Evolutionary conservation across 2,113 vertebrate genomes (phyloP), one percentile per base, ranked within the genome.

Genomic region (Prionailurus viverrinus): DNA sequence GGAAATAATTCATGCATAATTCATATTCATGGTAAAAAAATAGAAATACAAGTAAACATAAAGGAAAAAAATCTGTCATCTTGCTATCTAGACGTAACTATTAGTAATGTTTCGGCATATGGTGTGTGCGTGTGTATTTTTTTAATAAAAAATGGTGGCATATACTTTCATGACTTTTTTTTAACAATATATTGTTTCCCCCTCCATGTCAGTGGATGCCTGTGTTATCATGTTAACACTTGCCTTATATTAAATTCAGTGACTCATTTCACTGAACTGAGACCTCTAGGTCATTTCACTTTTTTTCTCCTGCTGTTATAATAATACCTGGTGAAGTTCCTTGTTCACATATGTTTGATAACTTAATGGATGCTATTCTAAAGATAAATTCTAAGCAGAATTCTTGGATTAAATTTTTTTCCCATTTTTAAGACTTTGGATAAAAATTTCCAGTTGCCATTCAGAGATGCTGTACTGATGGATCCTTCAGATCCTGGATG

Each of bases 201-300:
- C 23, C 5, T 79, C 33, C 61, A 16, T 79, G 27, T 68, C 51
- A 41, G 2, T 55, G 33, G 11, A 9, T 82, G 4, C 74, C 48
- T 29, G 7, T 7, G 15, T 74, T 58, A 36, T 84, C 33, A 3
- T 68, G 8, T 41, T 93, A 61, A 63, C 73, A 93, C 4, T 88
- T 88, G 55, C 33, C 53, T 94, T 81, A 31, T 78, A 53, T 93
- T 87, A 96, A 89, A 92, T 94, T 78, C 48, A 89, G 41, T 92
- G 74, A 74, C 21, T 85, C 58, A 90, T 92, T 94, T 95, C 61
- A 51, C 66, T 95, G 80, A 85, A 73, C 19, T 69, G 65, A 82
- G 36, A 76, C 36, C 91, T 74, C 39, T 66, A 61, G 51, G 27
- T 11, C 65, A 86, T 92, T 96, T 94, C 16, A 29, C 41, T 39